Evolutionary conservation across 2,113 vertebrate species (phyloP).

Genomic region (Bostrychus sinensis): DNA sequence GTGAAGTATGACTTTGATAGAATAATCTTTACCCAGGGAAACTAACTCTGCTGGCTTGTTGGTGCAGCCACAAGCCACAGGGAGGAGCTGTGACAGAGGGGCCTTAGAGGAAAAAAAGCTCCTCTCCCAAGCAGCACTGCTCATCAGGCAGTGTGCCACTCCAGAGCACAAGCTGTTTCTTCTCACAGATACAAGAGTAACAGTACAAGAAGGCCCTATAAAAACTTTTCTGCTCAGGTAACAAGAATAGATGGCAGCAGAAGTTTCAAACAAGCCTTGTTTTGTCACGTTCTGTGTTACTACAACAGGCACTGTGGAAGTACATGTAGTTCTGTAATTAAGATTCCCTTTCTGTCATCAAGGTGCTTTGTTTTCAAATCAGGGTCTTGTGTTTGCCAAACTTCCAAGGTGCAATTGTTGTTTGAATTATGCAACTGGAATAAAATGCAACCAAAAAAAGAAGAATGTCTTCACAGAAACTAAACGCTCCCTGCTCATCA

Average conservation of each 20-base stretch:
- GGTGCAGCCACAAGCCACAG: conserved; percentile 67
- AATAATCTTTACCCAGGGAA: conserved; percentile 54
- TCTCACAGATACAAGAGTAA: conserved; percentile 65
- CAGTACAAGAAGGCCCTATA: conserved; percentile 55
- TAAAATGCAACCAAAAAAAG: conserved; percentile 43
- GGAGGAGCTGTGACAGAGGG: conserved; percentile 73
- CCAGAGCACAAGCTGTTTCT: conserved; percentile 66
- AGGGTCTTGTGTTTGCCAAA: conserved; percentile 57
- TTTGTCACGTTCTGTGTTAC: conserved; percentile 55
- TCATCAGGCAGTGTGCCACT: conserved; percentile 64
- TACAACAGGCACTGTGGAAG: conserved; percentile 57
- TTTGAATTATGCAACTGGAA: conserved; percentile 63
- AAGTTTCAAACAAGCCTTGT: conserved; percentile 64
- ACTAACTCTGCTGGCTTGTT: conserved; percentile 28
- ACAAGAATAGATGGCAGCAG: conserved; percentile 53
- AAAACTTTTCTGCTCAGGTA: conserved; percentile 63
- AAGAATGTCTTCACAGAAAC: conserved; percentile 25
- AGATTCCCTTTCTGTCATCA: conserved; percentile 72
- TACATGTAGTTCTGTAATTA: conserved; percentile 76
- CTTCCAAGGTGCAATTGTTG: conserved; percentile 72
- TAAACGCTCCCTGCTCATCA: conserved; percentile 45
- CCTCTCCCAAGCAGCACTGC: conserved; percentile 52
- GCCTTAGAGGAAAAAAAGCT: conserved; percentile 52
- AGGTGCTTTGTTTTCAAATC: conserved; percentile 63
- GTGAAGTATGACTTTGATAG: conserved; percentile 48